Evolutionary conservation across 1,140 invertebrate genomes (phyloP).

Genomic region (Onthophagus taurus): DNA sequence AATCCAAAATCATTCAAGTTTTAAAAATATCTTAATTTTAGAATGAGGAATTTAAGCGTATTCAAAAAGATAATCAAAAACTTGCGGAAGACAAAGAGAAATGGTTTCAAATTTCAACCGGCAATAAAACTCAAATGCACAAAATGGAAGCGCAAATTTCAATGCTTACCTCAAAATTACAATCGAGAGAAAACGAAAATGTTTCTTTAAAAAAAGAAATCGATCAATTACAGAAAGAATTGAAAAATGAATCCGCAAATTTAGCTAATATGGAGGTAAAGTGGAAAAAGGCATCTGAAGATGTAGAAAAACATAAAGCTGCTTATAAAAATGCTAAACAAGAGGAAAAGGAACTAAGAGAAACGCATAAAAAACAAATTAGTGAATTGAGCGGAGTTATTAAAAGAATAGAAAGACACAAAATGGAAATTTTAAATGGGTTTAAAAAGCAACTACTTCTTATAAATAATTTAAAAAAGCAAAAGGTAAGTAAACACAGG

Average conservation of each 20-base stretch:
- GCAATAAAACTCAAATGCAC: conserved; percentile 32
- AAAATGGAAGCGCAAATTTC: conserved; percentile 37
- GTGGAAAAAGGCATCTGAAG: conserved; percentile 41
- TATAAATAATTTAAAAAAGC: conserved; percentile 45
- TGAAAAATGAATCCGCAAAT: conserved; percentile 36
- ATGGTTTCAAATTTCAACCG: conserved; percentile 30
- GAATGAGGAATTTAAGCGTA: conserved; percentile 35
- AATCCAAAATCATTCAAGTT: conserved; percentile 2
- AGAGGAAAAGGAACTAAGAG: conserved; percentile 44
- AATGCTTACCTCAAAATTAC: conserved; percentile 31
- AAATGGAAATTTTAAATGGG: conserved; percentile 39
- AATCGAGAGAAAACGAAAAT: conserved; percentile 37
- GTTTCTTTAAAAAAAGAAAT: conserved; percentile 41
- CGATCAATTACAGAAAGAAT: conserved; percentile 40
- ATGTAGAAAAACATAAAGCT: conserved; percentile 39
- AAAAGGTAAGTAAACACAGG: conserved; percentile 41
- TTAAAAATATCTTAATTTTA: conserved; percentile 18
- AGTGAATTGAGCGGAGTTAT: conserved; percentile 35
- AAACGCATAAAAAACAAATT: conserved; percentile 37
- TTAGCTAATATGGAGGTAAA: conserved; percentile 34
- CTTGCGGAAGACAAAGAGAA: conserved; percentile 37
- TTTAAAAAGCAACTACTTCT: conserved; percentile 44
- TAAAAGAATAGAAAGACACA: conserved; percentile 41
- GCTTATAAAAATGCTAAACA: conserved; percentile 37
- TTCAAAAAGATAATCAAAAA: conserved; percentile 38